phyloP scores from a whole-genome alignment of 2,113 vertebrate species.

The Tringa solitaria region DNA sequence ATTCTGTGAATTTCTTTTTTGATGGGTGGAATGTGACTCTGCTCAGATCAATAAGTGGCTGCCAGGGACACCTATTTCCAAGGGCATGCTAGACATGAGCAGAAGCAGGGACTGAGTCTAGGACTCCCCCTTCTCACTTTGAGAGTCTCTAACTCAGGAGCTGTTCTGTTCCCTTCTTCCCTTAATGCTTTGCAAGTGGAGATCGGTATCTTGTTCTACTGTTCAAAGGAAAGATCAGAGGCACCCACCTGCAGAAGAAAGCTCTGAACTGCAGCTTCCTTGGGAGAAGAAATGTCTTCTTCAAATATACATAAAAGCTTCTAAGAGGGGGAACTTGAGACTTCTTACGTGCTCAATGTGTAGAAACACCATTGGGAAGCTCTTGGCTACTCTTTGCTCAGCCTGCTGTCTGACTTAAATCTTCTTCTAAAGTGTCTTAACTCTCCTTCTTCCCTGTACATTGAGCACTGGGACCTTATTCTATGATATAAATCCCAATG shows the following conservation, averaged over 20 bases:
- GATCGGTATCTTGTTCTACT: background rate
- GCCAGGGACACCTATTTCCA: background rate
- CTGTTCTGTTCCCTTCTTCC: background rate
- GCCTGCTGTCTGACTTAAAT: background rate
- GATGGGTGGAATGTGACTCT: background rate
- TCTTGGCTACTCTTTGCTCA: background rate
- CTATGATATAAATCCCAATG: background rate
- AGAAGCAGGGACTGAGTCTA: background rate
- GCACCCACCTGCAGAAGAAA: background rate
- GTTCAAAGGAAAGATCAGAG: slow-evolving; percentile 7
- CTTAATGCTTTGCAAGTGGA: background rate
- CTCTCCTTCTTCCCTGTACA: background rate
- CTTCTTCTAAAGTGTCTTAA: background rate
- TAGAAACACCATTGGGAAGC: background rate
- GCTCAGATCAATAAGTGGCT: background rate
- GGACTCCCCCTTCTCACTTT: background rate
- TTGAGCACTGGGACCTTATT: background rate
- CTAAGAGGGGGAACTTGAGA: background rate
- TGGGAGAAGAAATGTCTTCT: background rate
- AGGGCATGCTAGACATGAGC: background rate
- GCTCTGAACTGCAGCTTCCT: background rate
- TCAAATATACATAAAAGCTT: background rate
- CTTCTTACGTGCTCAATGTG: background rate
- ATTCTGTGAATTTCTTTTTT: background rate
- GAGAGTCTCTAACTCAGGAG: background rate